Conservation (phyloP, 2,113 vertebrate species). For the Tachysurus fulvidraco region DNA sequence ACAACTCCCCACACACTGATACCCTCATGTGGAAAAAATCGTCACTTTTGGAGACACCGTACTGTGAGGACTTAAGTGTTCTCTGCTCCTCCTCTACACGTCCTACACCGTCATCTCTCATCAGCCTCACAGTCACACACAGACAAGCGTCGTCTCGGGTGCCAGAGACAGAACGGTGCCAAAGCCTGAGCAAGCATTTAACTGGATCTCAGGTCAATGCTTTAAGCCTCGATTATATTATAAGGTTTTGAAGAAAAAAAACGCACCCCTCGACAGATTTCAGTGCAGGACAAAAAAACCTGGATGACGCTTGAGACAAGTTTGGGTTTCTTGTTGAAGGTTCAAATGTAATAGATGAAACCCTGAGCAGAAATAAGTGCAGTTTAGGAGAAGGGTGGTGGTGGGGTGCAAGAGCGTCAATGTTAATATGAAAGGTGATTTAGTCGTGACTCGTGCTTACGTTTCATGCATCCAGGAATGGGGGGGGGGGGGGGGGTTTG, state of each 20-base stretch:
- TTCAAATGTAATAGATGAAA: background rate
- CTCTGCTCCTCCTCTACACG: background rate
- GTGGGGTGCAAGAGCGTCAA: background rate
- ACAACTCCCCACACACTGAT: background rate
- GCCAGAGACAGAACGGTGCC: background rate
- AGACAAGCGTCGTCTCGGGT: background rate
- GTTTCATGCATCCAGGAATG: too few relatives aligned
- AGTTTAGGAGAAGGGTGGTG: background rate
- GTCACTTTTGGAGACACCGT: background rate
- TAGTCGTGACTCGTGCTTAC: too few relatives aligned
- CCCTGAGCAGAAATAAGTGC: background rate
- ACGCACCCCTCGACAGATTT: background rate
- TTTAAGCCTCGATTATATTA: slow-evolving; percentile 8
- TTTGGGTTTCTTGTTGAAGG: background rate
- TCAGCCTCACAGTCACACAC: background rate
- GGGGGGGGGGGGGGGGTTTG: too few relatives aligned
- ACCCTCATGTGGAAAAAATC: background rate
- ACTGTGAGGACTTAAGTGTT: background rate
- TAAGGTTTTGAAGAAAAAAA: background rate
- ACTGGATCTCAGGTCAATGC: background rate
- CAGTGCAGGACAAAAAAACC: background rate
- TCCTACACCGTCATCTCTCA: background rate
- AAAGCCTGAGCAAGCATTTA: slow-evolving; percentile 8
- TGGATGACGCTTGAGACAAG: background rate
- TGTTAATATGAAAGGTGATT: background rate